phyloP scores from a whole-genome alignment of 2,888 invertebrate species.

The Odontocolon sp. region DNA sequence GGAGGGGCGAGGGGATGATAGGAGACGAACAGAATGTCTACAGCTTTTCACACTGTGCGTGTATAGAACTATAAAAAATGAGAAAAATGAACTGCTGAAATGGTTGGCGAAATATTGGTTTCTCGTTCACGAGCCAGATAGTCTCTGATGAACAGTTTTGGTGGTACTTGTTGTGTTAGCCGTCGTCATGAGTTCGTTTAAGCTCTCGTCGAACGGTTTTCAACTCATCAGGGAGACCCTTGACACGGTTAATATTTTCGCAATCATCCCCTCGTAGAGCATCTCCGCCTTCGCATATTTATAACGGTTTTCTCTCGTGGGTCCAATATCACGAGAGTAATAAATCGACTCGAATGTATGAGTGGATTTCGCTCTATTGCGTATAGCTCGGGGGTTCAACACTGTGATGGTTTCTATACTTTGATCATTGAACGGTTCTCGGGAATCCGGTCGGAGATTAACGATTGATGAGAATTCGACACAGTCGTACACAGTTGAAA shows the following conservation, averaged over 20 bases:
- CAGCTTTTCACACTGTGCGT: no score
- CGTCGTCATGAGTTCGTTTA: conserved; percentile 14
- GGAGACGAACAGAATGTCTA: no score
- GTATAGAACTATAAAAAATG: no score
- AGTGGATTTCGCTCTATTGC: conserved; percentile 42
- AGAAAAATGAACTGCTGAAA: no score
- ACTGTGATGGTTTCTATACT: conserved; percentile 8
- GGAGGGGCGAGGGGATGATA: no score
- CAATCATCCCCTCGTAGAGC: conserved; percentile 55
- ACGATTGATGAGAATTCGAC: conserved; percentile 53
- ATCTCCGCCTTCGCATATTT: conserved; percentile 52
- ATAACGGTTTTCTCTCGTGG: conserved; percentile 31
- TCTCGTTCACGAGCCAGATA: no score
- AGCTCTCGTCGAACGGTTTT: neutral
- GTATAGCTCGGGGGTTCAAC: conserved; percentile 9
- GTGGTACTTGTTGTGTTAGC: neutral
- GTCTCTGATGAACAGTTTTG: neutral
- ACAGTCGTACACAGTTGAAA: conserved; percentile 26
- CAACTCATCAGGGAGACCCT: conserved; percentile 22
- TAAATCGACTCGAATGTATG: conserved; percentile 54
- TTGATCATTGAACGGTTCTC: conserved; percentile 30
- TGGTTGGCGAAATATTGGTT: no score
- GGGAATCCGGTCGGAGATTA: conserved; percentile 33
- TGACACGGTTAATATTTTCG: conserved; percentile 60
- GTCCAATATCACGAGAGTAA: conserved; percentile 56